phyloP scores from a whole-genome alignment of 2,797 vertebrate genomes.

The Microhierax caerulescens region DNA sequence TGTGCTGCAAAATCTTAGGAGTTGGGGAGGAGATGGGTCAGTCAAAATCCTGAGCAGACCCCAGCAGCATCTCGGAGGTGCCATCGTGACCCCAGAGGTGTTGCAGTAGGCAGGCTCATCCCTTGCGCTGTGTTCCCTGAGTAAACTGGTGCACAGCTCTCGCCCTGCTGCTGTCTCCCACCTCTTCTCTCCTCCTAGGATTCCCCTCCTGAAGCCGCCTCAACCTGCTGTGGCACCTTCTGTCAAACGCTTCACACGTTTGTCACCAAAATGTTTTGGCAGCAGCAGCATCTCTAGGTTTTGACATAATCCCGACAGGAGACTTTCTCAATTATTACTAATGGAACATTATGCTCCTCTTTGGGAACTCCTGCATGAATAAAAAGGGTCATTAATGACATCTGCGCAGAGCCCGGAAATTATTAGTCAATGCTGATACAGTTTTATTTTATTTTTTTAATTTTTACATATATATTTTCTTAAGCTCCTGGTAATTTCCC shows the following conservation, averaged over 20 bases:
- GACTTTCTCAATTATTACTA: slow-evolving; percentile 81
- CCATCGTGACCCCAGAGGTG: background rate
- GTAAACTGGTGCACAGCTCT: background rate
- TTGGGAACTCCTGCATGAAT: slow-evolving; percentile 80
- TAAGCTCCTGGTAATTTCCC: slow-evolving; percentile 64
- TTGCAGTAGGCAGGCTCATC: fast-evolving
- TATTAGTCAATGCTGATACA: slow-evolving; percentile 72
- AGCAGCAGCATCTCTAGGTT: slow-evolving; percentile 78
- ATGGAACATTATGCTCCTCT: slow-evolving; percentile 79
- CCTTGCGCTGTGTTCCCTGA: background rate
- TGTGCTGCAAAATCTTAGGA: background rate
- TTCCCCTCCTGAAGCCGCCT: slow-evolving; percentile 55
- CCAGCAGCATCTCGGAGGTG: background rate
- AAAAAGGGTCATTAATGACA: slow-evolving; percentile 83
- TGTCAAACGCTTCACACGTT: slow-evolving; percentile 71
- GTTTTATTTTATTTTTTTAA: slow-evolving; percentile 61
- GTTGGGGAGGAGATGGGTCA: background rate
- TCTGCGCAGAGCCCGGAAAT: slow-evolving; percentile 73
- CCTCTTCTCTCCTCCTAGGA: slow-evolving; percentile 1
- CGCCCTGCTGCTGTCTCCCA: slow-evolving; percentile 11
- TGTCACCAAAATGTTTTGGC: slow-evolving; percentile 83
- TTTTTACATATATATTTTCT: slow-evolving; percentile 58
- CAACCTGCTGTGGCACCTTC: slow-evolving; percentile 70
- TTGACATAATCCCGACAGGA: slow-evolving; percentile 79
- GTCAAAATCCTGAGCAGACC: background rate